These are phyloP conservation scores for Psittacula echo DNA, from an alignment of 2,797 vertebrate species.

Conservation along the genomic window DNA sequence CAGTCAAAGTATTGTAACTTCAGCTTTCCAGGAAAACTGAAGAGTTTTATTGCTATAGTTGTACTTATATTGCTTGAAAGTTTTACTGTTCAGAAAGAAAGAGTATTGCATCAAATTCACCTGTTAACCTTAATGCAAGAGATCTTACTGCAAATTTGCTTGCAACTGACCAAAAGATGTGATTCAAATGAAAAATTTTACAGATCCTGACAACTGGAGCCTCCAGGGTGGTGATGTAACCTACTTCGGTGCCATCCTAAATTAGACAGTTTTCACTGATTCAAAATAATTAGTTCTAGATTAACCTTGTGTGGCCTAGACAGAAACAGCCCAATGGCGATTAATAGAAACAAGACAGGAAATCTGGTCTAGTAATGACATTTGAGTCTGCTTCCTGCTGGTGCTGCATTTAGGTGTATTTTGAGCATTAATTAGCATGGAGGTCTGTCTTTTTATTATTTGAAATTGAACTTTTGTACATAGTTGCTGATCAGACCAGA, in stretches of 20 bases:
- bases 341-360: constrained; percentile 18
- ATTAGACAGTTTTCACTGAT: background rate
- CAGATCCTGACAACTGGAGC: background rate
- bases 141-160: background rate
- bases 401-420: background rate
- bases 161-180: background rate
- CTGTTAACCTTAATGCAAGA: background rate
- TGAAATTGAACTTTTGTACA: background rate
- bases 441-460: background rate
- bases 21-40: background rate
- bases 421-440: background rate
- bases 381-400: background rate
- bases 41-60: background rate
- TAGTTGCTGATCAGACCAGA: background rate
- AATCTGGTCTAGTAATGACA: background rate
- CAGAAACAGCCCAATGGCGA: background rate
- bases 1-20: background rate
- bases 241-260: background rate
- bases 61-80: background rate
- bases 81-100: background rate
- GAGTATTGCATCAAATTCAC: background rate
- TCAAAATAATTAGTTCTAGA: constrained; percentile 6
- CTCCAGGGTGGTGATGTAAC: background rate
- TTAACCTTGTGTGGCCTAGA: background rate
- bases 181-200: background rate